Conservation (phyloP, 2,888 invertebrate genomes). For the Ornithoptera alexandrae region DNA sequence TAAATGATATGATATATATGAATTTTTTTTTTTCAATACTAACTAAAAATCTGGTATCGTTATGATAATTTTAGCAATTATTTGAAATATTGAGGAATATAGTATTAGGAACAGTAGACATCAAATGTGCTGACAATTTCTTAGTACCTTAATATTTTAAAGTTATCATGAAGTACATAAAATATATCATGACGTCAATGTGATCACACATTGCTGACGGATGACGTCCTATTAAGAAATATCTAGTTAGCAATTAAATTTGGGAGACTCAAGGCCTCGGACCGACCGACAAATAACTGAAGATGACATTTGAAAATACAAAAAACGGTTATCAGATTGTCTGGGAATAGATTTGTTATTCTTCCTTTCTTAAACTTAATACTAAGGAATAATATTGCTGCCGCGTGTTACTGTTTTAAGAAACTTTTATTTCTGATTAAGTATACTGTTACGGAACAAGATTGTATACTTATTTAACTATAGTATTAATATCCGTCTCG, state of each 20-base stretch:
- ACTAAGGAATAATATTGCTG: background rate
- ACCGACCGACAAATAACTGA: slow-evolving; percentile 9
- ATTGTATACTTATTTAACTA: no score
- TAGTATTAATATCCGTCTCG: no score
- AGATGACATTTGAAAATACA: slow-evolving; percentile 11
- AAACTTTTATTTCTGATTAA: no score
- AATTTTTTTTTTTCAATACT: no score
- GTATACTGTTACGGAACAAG: no score
- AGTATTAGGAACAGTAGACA: no score
- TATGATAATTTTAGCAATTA: no score
- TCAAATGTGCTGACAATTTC: no score
- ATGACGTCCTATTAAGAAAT: slow-evolving; percentile 3
- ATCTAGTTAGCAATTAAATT: slow-evolving; percentile 12
- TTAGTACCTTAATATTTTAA: no score
- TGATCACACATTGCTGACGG: slow-evolving; percentile 3
- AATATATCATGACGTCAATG: slow-evolving; percentile 1
- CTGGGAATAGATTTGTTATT: background rate
- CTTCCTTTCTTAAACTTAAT: background rate
- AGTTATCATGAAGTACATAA: background rate
- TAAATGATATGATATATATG: no score
- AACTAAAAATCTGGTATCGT: no score
- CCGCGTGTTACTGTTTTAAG: background rate
- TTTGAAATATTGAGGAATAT: no score
- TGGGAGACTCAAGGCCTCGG: slow-evolving; percentile 13
- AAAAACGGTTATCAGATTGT: background rate